These are phyloP conservation scores for Tenthredo distinguenda DNA, from an alignment of 2,888 invertebrate genomes.

Conservation along the genomic window DNA sequence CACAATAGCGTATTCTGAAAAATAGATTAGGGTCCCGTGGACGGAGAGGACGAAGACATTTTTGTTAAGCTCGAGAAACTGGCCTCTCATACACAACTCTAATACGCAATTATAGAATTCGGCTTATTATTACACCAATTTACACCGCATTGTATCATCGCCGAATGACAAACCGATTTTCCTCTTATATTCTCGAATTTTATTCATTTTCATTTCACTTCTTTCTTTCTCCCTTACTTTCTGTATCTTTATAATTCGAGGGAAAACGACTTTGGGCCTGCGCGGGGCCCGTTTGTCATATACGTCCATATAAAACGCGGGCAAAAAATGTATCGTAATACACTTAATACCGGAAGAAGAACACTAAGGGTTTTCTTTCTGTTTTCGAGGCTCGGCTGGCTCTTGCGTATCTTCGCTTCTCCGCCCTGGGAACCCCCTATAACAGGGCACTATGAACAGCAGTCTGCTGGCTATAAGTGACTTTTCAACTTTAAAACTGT, in stretches of 20 bases:
- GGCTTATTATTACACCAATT: not conserved
- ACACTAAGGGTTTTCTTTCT: not conserved
- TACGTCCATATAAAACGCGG: not conserved
- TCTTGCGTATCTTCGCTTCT: constrained; percentile 59
- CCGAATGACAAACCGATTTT: not conserved
- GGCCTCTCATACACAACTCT: not conserved
- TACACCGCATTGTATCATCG: not conserved
- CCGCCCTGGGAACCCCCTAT: constrained; percentile 76
- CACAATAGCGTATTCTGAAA: constrained; percentile 78
- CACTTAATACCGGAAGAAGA: not conserved
- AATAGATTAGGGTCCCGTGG: constrained; percentile 76
- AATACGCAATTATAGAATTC: not conserved
- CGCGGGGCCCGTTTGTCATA: not conserved
- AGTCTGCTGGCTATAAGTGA: constrained; percentile 76
- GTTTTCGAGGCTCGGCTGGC: not conserved
- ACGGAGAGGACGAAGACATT: constrained; percentile 73
- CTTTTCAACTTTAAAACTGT: constrained; percentile 75
- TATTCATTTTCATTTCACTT: not conserved
- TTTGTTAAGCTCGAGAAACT: not conserved
- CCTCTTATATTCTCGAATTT: not conserved
- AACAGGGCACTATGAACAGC: constrained; percentile 78
- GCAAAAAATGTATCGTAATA: not conserved
- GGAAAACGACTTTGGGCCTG: not conserved
- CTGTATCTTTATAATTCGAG: not conserved
- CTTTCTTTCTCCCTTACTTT: not conserved